Base-by-base conservation (phyloP, 1,140 invertebrate genomes). In the Scaptomyza graminum region DNA sequence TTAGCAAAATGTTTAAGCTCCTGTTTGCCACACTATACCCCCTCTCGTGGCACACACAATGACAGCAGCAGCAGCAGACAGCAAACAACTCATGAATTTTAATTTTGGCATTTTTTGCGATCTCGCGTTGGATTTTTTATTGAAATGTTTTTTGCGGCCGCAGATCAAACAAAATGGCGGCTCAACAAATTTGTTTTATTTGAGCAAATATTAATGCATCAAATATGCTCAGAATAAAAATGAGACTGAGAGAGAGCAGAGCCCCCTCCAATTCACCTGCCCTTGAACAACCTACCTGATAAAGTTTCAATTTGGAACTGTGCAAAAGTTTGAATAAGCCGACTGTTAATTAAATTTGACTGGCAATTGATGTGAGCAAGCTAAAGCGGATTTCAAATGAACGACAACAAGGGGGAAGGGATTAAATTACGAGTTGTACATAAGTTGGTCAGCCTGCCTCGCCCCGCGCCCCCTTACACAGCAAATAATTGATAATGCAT, bases 111-210 rank as follows among this genome's bases (percentile, higher is more conserved):
- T 47, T 47, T 44, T 56, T 56, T 44, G 5, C 31, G 31, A 8
- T 31, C 12, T 28, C 37, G 34, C 25, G 9, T 25, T 25, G 22
- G n/a, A 6, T n/a, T 57, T 44, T 63, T 18, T 49, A 61, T 72
- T 72, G 54, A 72, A 72, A 72, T 72, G 54, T 60, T 59, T 44
- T 72, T 60, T 54, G 41, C 69, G 37, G 50, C 41, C 55, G 49
- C 69, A 72, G 63, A 60, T 72, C 69, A 72, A 72, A 72, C 69
- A 66, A 72, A 72, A 66, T 66, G 63, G 55, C 55, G n/a, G 1
- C 37, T n/a, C 12, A 59, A 59, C 37, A 59, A 59, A 72, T 55
- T 54, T 72, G 57, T 60, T 67, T 60, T 67, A 43, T 60, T 60
- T 54, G 31, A 47, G 47, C 31, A 72, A 67, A 63, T 72, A 72